Base-by-base conservation (phyloP, 2,797 vertebrate genomes). In the Pangasius mekongensis region DNA sequence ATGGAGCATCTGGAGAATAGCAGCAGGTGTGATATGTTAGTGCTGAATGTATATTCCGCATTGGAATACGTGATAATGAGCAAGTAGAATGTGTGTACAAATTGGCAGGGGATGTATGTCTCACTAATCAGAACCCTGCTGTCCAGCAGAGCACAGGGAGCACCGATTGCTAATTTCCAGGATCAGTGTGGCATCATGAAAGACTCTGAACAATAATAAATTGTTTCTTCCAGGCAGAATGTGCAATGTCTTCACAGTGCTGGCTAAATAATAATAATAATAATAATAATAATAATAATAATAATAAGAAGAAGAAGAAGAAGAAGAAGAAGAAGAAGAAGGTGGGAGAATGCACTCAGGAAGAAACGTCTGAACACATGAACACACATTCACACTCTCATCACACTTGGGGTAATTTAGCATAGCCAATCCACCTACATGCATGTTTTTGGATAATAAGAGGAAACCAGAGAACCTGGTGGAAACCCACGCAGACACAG, bases 91-190 rank as follows among this genome's bases (percentile, higher is more conserved):
- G 54, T 47, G 66, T 64, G 69, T 36, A 58, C 56, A 83, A 86
- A 86, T 58, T 86, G 76, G 80, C 88, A 89, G 58, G 81, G 80
- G 78, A 83, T 89, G 36, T 49, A 82, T 64, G 54, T 67, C 80
- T 62, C 54, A 76, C 27, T 84, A 86, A 76, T 76, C 83, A 83
- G 58, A n/a, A 54, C 58, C 24, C 52, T 49, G 78, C 86, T 47
- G 86, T 87, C 78, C 78, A 78, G 60, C 60, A 67, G 71, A 67
- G 43, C 20, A 69, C 30, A 60, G 83, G 33, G 43, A 66, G 67
- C 87, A 71, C 14, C 27, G 18, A 39, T 22, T 60, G 24, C 27
- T 74, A 47, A 74, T 64, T 64, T 82, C 20, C 66, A 85, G 27
- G 30, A 86, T 54, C 81, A 77, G 24, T 64, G 30, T 83, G 69